These are phyloP conservation scores for Smutsia gigantea DNA, from an alignment of 2,797 vertebrate species.

Conservation along the genomic window DNA sequence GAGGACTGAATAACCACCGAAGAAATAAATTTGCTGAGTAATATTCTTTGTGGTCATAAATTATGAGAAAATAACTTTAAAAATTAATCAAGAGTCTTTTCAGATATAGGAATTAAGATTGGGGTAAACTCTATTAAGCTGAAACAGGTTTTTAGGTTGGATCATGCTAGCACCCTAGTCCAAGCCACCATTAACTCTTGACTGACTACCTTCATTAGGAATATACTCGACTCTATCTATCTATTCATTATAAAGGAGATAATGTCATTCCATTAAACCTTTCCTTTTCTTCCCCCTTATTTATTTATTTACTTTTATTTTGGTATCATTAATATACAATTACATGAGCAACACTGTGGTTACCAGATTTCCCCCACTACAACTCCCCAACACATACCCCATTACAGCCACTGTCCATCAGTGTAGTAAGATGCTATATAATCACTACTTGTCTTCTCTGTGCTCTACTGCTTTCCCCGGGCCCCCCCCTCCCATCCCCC, in stretches of 20 bases:
- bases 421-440: no score
- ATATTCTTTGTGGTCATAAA: not conserved
- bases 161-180: not conserved
- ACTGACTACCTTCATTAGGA: not conserved
- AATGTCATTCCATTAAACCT: not conserved
- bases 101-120: not conserved
- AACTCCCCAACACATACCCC: no score
- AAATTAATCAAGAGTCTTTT: not conserved
- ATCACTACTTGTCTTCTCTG: no score
- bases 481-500: no score
- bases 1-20: not conserved
- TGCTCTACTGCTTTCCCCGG: no score
- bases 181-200: not conserved
- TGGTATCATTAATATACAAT: no score
- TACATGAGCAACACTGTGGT: no score
- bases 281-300: not conserved
- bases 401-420: no score
- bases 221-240: not conserved
- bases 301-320: no score
- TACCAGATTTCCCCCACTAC: no score
- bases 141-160: not conserved
- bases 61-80: not conserved
- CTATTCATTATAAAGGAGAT: not conserved
- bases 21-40: constrained; percentile 5
- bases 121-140: not conserved